phyloP scores from a whole-genome alignment of 2,797 vertebrate species.

The Mus caroli region DNA sequence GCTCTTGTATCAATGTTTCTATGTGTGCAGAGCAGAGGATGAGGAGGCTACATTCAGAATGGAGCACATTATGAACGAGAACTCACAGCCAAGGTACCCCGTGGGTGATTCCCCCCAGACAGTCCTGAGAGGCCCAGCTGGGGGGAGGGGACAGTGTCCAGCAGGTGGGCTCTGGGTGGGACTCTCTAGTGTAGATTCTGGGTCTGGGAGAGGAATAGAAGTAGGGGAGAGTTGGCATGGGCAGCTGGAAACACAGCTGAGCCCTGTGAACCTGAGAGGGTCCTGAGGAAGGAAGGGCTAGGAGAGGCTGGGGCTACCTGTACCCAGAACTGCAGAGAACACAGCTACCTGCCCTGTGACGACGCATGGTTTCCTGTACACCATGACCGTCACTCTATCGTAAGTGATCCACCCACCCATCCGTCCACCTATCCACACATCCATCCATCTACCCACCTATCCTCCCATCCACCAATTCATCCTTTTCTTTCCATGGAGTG shows the following conservation, averaged over 20 bases:
- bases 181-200: background rate
- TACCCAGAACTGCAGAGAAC: background rate
- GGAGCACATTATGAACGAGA: fast-evolving
- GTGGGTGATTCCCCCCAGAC: background rate
- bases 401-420: background rate
- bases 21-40: constrained; percentile 19
- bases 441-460: fast-evolving
- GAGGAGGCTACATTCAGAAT: background rate
- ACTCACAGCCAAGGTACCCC: constrained; percentile 19
- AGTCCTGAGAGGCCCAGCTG: background rate
- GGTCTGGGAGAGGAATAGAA: background rate
- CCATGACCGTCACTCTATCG: background rate
- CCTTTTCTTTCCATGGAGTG: background rate
- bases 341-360: background rate
- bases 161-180: background rate
- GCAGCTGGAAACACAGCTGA: background rate
- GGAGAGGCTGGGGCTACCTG: no score
- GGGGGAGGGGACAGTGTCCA: background rate
- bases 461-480: fast-evolving
- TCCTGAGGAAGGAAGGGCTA: background rate
- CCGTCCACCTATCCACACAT: fast-evolving
- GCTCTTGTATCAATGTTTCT: background rate
- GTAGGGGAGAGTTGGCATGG: background rate
- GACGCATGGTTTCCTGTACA: no score
- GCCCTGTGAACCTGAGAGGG: background rate